phyloP scores from a whole-genome alignment of 2,888 invertebrate species.

The Drosophila dives region DNA sequence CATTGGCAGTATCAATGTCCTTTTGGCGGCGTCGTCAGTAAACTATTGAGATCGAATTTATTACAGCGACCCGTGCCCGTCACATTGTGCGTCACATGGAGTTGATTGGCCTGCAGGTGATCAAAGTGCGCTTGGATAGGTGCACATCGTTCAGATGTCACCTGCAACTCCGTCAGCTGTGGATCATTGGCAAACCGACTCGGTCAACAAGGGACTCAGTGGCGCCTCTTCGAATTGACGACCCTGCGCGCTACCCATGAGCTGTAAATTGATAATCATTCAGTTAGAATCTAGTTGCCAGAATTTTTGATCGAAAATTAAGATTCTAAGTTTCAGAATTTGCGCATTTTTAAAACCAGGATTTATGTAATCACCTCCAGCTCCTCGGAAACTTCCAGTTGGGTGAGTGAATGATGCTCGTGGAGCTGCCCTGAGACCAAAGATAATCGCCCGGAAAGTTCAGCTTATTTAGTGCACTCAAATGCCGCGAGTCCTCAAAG shows the following conservation, averaged over 20 bases:
- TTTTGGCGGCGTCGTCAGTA: too few relatives aligned
- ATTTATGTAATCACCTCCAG: constrained; percentile 81
- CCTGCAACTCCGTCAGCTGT: too few relatives aligned
- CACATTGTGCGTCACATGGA: constrained; percentile 64
- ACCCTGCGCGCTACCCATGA: constrained; percentile 86
- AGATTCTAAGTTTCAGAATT: neutral
- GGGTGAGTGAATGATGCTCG: constrained; percentile 83
- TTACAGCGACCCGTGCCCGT: constrained; percentile 77
- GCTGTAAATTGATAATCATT: constrained; percentile 73
- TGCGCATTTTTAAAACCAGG: neutral
- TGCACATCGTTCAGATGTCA: too few relatives aligned
- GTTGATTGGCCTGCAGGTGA: constrained; percentile 70
- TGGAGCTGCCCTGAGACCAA: too few relatives aligned
- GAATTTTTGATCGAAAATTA: neutral
- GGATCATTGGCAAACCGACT: constrained; percentile 61
- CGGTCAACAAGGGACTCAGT: constrained; percentile 85
- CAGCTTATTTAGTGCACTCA: constrained; percentile 85
- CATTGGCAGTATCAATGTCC: too few relatives aligned
- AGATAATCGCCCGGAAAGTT: constrained; percentile 86
- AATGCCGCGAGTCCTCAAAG: constrained; percentile 77
- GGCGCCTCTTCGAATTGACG: constrained; percentile 83
- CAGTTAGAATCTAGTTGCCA: neutral
- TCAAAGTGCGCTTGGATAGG: constrained; percentile 72
- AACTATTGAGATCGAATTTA: constrained; percentile 77
- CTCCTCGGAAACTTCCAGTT: constrained; percentile 85